Evolutionary conservation across 2,797 vertebrate genomes (phyloP).

Genomic region (Dipus sagitta): DNA sequence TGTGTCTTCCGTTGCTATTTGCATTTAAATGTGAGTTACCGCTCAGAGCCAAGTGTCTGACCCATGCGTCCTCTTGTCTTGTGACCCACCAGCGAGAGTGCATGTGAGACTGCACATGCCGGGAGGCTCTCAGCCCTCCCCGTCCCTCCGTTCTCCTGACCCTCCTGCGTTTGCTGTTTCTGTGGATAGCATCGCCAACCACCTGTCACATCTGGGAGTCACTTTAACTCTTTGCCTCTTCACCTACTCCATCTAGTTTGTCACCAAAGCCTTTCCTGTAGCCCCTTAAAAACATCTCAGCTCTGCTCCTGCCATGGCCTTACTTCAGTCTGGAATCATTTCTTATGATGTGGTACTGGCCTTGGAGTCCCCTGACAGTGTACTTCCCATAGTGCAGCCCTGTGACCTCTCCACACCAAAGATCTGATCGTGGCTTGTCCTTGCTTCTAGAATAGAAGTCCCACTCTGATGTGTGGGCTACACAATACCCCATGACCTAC

Average conservation of each 20-base stretch:
- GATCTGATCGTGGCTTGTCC: not conserved
- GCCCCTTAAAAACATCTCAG: not conserved
- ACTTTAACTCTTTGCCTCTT: not conserved
- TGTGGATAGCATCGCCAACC: not conserved
- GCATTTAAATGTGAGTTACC: not conserved
- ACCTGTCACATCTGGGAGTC: not conserved
- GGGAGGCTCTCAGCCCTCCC: not conserved
- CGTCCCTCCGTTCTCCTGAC: not conserved
- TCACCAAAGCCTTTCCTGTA: not conserved
- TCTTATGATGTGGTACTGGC: not conserved
- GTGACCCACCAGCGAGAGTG: not conserved
- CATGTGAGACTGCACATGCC: too few species aligned
- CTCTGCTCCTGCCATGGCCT: not conserved
- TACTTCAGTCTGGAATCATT: not conserved
- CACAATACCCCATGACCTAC: not conserved
- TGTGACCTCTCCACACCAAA: not conserved
- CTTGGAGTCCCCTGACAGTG: not conserved
- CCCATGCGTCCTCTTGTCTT: not conserved
- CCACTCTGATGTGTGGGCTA: not conserved
- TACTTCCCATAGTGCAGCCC: not conserved
- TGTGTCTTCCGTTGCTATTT: not conserved
- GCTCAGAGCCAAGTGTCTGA: not conserved
- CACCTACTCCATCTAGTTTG: not conserved
- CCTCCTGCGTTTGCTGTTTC: not conserved
- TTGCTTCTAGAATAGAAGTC: not conserved